Percentiles rank a stretch among this genome's conserved stretches.
These are phyloP conservation scores for Drosophila erecta DNA, from an alignment of 1,140 invertebrate genomes.

Conservation along the genomic window DNA sequence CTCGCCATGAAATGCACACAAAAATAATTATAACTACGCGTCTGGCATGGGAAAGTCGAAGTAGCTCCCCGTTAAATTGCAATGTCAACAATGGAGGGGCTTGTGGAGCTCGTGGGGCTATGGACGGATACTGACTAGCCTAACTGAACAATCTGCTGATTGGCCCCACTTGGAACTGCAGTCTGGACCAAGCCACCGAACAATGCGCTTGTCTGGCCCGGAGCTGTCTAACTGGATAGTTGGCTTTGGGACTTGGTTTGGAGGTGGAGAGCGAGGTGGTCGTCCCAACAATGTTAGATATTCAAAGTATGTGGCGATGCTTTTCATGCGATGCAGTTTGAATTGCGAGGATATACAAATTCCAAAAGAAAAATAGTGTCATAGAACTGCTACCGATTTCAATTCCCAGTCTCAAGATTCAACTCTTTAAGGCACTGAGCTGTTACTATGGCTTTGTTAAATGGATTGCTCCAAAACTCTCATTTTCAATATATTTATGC, in stretches of 20 bases:
- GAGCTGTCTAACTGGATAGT: constrained; percentile 47
- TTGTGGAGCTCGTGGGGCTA: not conserved
- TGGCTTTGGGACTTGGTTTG: constrained; percentile 7
- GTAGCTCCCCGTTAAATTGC: constrained; percentile 34
- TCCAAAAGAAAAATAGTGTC: not conserved
- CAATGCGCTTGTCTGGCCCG: constrained; percentile 42
- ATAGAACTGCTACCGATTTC: too few species aligned
- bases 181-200: constrained; percentile 5
- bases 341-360: not conserved
- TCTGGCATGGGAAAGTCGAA: constrained; percentile 56
- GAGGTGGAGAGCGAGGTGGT: not conserved
- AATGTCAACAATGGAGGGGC: constrained; percentile 32
- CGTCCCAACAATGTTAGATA: constrained; percentile 5
- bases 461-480: too few species aligned
- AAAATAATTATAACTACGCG: constrained; percentile 49
- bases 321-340: not conserved
- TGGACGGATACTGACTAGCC: constrained; percentile 2
- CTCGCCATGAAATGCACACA: constrained; percentile 34
- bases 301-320: constrained; percentile 15
- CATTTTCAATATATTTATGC: too few species aligned
- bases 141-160: constrained; percentile 28
- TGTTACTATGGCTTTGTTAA: not conserved
- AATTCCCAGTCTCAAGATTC: not conserved
- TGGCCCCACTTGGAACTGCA: constrained; percentile 29
- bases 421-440: not conserved